A percentile compares a stretch with the other conserved stretches of the same genome.
phyloP scores from a whole-genome alignment of 2,888 invertebrate species.

The Drosophila stalkeri region DNA sequence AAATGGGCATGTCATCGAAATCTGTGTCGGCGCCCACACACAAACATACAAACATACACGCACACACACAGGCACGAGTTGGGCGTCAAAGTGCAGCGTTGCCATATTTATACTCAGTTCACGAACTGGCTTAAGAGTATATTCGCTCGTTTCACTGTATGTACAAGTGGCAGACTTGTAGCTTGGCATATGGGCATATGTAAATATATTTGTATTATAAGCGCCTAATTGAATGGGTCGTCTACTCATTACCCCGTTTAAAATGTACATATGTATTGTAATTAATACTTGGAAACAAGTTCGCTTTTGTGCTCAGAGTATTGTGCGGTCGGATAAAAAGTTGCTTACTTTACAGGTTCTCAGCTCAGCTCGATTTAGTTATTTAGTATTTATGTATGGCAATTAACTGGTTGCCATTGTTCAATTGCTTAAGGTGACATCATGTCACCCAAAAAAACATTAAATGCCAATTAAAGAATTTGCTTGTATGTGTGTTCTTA shows the following conservation, averaged over 20 bases:
- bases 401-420: slow-evolving; percentile 22
- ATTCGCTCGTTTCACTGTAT: not conserved
- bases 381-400: slow-evolving; percentile 14
- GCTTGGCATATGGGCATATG: not conserved
- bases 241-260: not conserved
- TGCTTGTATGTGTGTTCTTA: not conserved
- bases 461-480: slow-evolving; percentile 39
- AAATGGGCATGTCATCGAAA: slow-evolving; percentile 37
- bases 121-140: not conserved
- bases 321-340: not conserved
- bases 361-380: slow-evolving; percentile 7
- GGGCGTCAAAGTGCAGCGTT: slow-evolving; percentile 21
- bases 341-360: slow-evolving; percentile 5
- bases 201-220: not conserved
- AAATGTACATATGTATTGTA: not conserved
- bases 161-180: not conserved
- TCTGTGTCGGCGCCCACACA: slow-evolving; percentile 44
- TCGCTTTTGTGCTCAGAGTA: not conserved
- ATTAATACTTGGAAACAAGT: not conserved
- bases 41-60: not conserved
- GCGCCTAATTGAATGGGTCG: not conserved
- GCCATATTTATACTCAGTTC: slow-evolving; percentile 1
- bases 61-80: not conserved
- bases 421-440: slow-evolving; percentile 56
- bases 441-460: slow-evolving; percentile 30